These are phyloP conservation scores for Eudemis profundana DNA, from an alignment of 2,888 invertebrate genomes.

Conservation along the genomic window DNA sequence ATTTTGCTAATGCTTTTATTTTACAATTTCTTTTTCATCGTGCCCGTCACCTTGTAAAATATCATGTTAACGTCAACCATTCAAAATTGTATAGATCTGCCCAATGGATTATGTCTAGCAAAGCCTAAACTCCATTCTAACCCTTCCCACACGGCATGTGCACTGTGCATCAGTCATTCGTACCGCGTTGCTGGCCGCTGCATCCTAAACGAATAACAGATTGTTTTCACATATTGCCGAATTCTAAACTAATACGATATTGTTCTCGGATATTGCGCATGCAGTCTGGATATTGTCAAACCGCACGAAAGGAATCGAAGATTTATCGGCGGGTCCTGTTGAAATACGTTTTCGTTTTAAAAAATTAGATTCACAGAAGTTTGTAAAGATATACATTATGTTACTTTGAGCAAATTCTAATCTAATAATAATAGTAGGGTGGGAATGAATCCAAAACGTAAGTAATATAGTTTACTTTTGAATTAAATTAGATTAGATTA, in stretches of 20 bases:
- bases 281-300: constrained; percentile 29
- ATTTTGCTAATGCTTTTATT: too few species aligned
- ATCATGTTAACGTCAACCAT: too few species aligned
- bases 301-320: constrained; percentile 11
- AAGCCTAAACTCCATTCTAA: constrained; percentile 15
- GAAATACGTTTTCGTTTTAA: constrained; percentile 11
- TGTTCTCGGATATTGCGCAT: constrained; percentile 14
- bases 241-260: constrained; percentile 45
- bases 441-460: too few species aligned
- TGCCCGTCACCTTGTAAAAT: too few species aligned
- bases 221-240: constrained; percentile 45
- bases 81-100: too few species aligned
- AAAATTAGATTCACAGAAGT: neutral
- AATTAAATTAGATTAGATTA: too few species aligned
- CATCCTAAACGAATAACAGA: constrained; percentile 47
- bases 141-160: constrained; percentile 19
- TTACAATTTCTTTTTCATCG: too few species aligned
- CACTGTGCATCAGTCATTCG: constrained; percentile 64
- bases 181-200: constrained; percentile 47
- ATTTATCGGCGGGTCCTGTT: constrained; percentile 21
- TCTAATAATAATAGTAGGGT: too few species aligned
- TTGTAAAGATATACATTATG: neutral
- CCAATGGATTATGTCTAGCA: neutral
- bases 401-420: too few species aligned
- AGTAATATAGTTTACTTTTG: too few species aligned